A percentile compares a stretch with the other conserved stretches of the same genome.
Conservation (phyloP, 2,888 invertebrate genomes). For the Blastobasis lacticolella region DNA sequence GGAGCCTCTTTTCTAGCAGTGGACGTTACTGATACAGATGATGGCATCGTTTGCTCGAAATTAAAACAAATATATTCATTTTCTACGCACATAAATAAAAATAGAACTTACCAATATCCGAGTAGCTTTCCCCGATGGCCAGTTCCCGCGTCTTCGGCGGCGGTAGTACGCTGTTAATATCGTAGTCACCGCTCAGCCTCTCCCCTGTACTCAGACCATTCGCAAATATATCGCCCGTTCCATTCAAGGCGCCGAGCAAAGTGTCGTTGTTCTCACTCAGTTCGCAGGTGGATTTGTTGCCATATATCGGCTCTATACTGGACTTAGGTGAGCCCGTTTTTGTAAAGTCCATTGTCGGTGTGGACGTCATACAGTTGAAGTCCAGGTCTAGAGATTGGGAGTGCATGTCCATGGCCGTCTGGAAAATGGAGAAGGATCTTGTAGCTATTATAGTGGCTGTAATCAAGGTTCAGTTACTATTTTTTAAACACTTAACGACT, state of each 20-base stretch:
- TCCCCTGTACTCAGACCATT: constrained; percentile 53
- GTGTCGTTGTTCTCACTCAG: constrained; percentile 57
- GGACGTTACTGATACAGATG: no score
- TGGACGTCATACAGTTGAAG: constrained; percentile 65
- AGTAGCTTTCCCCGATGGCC: constrained; percentile 71
- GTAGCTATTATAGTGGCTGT: no score
- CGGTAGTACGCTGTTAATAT: constrained; percentile 63
- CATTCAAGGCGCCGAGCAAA: constrained; percentile 53
- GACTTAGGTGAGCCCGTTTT: constrained; percentile 65
- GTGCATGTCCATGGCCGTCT: constrained; percentile 61
- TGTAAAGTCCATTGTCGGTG: constrained; percentile 59
- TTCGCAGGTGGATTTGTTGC: constrained; percentile 63
- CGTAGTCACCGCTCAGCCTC: constrained; percentile 64
- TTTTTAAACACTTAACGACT: no score
- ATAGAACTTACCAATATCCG: constrained; percentile 59
- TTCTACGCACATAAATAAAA: background rate
- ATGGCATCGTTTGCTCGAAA: no score
- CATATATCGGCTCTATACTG: constrained; percentile 59
- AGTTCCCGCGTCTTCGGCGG: constrained; percentile 66
- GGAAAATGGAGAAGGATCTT: constrained; percentile 18
- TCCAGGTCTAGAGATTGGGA: constrained; percentile 64
- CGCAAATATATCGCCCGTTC: constrained; percentile 57
- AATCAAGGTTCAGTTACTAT: no score
- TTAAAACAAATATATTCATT: background rate
- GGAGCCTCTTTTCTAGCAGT: no score